These are phyloP conservation scores for Iguana delicatissima DNA, from an alignment of 2,797 vertebrate genomes.

Conservation along the genomic window DNA sequence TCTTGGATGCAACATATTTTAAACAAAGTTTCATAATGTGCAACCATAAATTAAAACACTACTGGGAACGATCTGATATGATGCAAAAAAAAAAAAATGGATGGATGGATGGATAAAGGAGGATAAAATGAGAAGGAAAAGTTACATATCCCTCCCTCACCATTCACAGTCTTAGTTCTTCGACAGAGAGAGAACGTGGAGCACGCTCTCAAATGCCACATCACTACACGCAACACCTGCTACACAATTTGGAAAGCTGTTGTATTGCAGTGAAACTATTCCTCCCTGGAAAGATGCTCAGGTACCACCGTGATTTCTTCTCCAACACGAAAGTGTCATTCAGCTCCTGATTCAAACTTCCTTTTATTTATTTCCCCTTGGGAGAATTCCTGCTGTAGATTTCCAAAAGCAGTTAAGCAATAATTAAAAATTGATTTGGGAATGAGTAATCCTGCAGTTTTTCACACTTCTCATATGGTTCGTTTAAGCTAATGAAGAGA, in stretches of 20 bases:
- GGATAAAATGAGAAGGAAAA: conserved; percentile 28
- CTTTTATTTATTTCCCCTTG: neutral
- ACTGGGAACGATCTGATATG: conserved; percentile 68
- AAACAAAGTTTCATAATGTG: conserved; percentile 77
- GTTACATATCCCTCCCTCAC: neutral
- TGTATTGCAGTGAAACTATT: neutral
- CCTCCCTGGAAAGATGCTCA: neutral
- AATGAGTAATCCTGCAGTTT: conserved; percentile 35
- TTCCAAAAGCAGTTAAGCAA: conserved; percentile 22
- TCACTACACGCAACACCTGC: too few relatives aligned
- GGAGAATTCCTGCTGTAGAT: neutral
- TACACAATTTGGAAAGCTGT: neutral
- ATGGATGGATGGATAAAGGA: conserved; percentile 36
- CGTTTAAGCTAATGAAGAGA: conserved; percentile 3
- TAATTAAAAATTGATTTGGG: conserved; percentile 27
- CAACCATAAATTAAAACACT: conserved; percentile 75
- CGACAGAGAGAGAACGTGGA: neutral
- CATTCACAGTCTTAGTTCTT: neutral
- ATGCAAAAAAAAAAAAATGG: conserved; percentile 38
- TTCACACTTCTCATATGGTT: neutral
- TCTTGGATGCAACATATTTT: conserved; percentile 73
- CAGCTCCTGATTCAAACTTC: neutral
- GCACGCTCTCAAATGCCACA: neutral
- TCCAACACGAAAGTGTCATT: neutral
- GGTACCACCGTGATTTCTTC: neutral